Conservation (phyloP, 2,797 vertebrate genomes). For the Protosalanx chinensis region DNA sequence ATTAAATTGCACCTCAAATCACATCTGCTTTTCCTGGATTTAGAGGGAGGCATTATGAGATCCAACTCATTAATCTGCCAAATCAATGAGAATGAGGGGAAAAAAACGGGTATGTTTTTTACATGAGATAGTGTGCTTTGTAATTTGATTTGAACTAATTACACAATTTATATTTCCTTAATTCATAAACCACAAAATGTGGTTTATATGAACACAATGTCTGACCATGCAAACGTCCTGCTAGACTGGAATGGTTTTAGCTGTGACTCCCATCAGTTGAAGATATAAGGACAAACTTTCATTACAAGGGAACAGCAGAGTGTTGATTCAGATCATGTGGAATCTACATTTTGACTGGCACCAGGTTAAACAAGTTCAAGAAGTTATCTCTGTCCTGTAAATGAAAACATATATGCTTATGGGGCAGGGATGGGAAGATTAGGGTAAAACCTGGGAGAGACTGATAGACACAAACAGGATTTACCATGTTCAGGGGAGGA, state of each 20-base stretch:
- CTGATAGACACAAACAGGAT: conserved; percentile 71
- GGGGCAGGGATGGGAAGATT: conserved; percentile 63
- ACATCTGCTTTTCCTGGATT: conserved; percentile 99
- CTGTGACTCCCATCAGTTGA: neutral
- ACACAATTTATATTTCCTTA: conserved; percentile 99
- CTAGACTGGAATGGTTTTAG: neutral
- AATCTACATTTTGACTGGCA: neutral
- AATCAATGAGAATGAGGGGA: conserved; percentile 93
- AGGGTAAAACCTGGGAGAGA: conserved; percentile 60
- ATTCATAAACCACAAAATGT: conserved; percentile 64
- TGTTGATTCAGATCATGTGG: neutral
- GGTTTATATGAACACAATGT: neutral
- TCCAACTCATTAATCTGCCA: conserved; percentile 99
- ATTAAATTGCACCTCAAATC: conserved; percentile 99
- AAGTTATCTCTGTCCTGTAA: neutral
- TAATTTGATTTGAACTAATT: conserved; percentile 99
- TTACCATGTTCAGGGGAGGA: conserved; percentile 58
- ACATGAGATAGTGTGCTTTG: conserved; percentile 99
- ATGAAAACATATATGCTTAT: conserved; percentile 9
- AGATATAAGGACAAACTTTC: neutral
- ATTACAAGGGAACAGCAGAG: no score
- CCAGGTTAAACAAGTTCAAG: neutral
- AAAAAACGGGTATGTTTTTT: conserved; percentile 99
- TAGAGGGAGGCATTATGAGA: conserved; percentile 99
- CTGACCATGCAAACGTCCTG: neutral